Conservation (phyloP, 2,113 vertebrate species). For the Gymnarchus niloticus region DNA sequence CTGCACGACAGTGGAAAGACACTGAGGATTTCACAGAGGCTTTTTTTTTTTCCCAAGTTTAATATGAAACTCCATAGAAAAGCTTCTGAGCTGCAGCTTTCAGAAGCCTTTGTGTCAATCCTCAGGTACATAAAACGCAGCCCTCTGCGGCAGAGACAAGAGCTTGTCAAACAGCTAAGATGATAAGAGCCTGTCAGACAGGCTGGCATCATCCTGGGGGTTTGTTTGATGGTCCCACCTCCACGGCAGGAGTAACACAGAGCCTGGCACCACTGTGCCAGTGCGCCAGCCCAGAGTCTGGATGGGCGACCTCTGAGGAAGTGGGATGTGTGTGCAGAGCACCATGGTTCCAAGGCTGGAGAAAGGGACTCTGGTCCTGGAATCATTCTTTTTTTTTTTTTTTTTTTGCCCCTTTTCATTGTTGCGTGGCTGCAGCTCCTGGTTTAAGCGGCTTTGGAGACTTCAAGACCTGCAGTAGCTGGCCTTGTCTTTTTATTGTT, state of each 20-base stretch:
- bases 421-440: constrained; percentile 38
- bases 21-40: neutral
- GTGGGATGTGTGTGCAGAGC: neutral
- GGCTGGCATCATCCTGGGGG: no score
- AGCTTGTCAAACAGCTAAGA: no score
- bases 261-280: no score
- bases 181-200: no score
- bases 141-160: neutral
- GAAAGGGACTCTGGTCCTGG: neutral
- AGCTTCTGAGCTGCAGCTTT: no score
- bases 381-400: neutral
- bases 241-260: no score
- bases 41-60: no score
- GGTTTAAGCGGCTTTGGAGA: constrained; percentile 46
- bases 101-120: no score
- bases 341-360: neutral
- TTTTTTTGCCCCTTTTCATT: neutral
- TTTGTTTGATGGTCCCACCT: no score
- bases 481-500: constrained; percentile 57
- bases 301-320: neutral
- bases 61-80: no score
- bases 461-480: constrained; percentile 51
- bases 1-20: neutral
- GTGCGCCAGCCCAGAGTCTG: no score
- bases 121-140: neutral